phyloP scores from a whole-genome alignment of 2,888 invertebrate species.

The Scaptomyza polygonia region DNA sequence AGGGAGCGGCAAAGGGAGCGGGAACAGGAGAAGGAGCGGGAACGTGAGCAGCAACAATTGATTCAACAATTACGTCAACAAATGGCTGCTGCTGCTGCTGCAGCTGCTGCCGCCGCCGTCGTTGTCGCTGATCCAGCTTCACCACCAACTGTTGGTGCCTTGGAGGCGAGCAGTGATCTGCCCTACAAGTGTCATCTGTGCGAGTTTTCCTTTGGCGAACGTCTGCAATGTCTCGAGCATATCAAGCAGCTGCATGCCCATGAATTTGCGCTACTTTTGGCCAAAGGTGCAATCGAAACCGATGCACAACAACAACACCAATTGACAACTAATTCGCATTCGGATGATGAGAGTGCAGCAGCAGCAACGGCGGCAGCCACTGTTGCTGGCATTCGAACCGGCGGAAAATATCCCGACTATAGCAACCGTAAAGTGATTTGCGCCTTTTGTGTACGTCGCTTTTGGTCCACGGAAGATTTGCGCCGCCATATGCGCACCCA shows the following conservation, averaged over 20 bases:
- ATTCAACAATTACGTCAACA: conserved; percentile 84
- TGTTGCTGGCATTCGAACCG: conserved; percentile 84
- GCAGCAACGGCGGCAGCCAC: background rate
- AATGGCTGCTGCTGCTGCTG: conserved; percentile 31
- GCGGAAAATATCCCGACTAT: conserved; percentile 94
- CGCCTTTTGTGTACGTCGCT: conserved; percentile 95
- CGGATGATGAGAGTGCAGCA: conserved; percentile 84
- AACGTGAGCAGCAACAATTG: conserved; percentile 54
- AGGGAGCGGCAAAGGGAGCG: conserved; percentile 44
- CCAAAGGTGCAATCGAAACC: conserved; percentile 90
- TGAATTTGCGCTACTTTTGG: conserved; percentile 92
- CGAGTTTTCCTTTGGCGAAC: conserved; percentile 92
- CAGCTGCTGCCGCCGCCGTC: conserved; percentile 8
- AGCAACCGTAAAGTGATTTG: conserved; percentile 95
- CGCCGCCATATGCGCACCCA: conserved; percentile 97
- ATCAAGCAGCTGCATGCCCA: conserved; percentile 90
- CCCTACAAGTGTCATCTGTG: conserved; percentile 97
- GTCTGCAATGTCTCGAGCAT: conserved; percentile 92
- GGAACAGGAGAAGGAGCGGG: conserved; percentile 77
- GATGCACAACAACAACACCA: conserved; percentile 23
- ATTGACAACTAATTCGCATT: conserved; percentile 5
- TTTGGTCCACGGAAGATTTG: conserved; percentile 97
- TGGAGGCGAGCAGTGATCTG: conserved; percentile 85
- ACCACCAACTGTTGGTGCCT: background rate
- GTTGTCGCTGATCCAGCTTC: conserved; percentile 1